Evolutionary conservation across 2,113 vertebrate species (phyloP).

Genomic region (Myotis yumanensis): DNA sequence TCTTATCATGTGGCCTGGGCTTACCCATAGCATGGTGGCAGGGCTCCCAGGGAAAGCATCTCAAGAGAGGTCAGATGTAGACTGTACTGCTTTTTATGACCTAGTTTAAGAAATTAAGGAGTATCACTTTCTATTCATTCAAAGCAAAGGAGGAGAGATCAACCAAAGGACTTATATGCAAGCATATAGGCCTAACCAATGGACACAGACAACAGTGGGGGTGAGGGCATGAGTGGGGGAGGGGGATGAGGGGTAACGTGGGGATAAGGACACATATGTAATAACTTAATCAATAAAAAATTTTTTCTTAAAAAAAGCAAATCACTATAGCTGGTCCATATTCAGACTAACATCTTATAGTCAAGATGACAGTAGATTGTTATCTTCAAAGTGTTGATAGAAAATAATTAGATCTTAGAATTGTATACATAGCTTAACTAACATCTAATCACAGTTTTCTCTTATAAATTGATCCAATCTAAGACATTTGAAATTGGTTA

Average conservation of each 20-base stretch:
- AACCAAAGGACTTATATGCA: too few relatives aligned
- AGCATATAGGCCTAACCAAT: too few relatives aligned
- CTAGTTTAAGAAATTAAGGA: not conserved
- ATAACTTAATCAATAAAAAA: too few relatives aligned
- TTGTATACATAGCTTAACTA: not conserved
- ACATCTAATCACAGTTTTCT: not conserved
- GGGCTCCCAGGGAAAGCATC: not conserved
- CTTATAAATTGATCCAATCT: not conserved
- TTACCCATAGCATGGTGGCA: not conserved
- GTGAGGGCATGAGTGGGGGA: too few relatives aligned
- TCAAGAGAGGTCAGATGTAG: not conserved
- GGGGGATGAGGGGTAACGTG: too few relatives aligned
- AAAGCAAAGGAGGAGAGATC: not conserved
- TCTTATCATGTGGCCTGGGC: not conserved
- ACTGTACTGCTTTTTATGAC: not conserved
- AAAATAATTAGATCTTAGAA: constrained; percentile 16
- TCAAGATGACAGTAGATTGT: not conserved
- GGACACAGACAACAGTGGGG: too few relatives aligned
- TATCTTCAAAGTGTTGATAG: not conserved
- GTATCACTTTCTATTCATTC: not conserved
- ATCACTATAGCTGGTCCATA: not conserved
- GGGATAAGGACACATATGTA: too few relatives aligned
- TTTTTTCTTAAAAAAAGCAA: not conserved
- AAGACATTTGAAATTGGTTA: not conserved
- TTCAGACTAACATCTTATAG: not conserved